A percentile compares a stretch with the other conserved stretches of the same genome.
These are phyloP conservation scores for Pyralis farinalis DNA, from an alignment of 2,888 invertebrate genomes.

Conservation along the genomic window DNA sequence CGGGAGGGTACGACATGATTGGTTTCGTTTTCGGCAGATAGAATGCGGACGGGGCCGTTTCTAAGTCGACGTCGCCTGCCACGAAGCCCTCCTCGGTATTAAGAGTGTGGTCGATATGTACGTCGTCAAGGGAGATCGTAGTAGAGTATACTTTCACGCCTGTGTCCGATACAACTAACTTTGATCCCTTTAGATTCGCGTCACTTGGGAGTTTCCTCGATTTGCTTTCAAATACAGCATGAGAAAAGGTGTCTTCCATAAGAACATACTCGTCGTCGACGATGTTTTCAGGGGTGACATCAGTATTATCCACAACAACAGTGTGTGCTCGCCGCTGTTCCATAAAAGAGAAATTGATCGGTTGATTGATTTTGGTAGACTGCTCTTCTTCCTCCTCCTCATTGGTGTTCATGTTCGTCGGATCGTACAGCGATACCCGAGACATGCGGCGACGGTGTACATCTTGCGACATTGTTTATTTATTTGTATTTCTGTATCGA, in stretches of 20 bases:
- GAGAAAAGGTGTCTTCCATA: constrained; percentile 51
- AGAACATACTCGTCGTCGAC: constrained; percentile 41
- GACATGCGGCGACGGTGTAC: too few species aligned
- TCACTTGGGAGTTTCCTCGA: constrained; percentile 39
- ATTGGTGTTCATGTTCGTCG: constrained; percentile 20
- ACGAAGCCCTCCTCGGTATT: constrained; percentile 58
- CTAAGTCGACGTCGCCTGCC: constrained; percentile 39
- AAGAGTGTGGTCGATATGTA: constrained; percentile 70
- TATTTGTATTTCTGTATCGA: too few species aligned
- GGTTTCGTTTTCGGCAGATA: constrained; percentile 53
- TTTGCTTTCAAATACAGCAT: constrained; percentile 58
- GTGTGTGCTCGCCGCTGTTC: constrained; percentile 43
- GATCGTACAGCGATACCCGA: constrained; percentile 1
- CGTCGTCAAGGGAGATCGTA: constrained; percentile 75
- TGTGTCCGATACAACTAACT: constrained; percentile 40
- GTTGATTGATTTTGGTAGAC: constrained; percentile 29
- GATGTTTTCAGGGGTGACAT: constrained; percentile 60
- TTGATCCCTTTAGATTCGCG: constrained; percentile 35
- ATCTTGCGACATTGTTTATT: too few species aligned
- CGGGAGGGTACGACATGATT: constrained; percentile 68
- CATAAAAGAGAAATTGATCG: constrained; percentile 39
- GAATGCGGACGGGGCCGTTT: constrained; percentile 62
- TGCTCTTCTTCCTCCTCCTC: constrained; percentile 22
- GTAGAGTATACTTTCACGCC: constrained; percentile 66
- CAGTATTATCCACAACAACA: constrained; percentile 39